Evolutionary conservation across 2,888 invertebrate genomes (phyloP).

Genomic region (Xestia ashworthii): DNA sequence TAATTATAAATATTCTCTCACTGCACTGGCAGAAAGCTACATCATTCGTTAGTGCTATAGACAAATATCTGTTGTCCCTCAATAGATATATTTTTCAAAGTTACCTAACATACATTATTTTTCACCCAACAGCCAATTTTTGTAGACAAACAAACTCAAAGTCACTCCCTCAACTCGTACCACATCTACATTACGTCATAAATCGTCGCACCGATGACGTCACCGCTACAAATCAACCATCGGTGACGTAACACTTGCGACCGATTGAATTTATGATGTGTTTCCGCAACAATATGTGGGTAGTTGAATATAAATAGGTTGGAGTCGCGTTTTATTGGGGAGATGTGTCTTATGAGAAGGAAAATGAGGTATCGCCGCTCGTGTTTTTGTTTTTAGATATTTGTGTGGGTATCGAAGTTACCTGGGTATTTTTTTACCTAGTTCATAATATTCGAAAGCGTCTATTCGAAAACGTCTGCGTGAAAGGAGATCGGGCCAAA

Average conservation of each 20-base stretch:
- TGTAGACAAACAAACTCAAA: conserved; percentile 41
- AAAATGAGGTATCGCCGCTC: conserved; percentile 12
- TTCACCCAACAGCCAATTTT: conserved; percentile 1
- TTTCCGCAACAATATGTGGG: conserved; percentile 62
- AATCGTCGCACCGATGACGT: conserved; percentile 62
- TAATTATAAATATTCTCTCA: no score
- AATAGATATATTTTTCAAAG: background rate
- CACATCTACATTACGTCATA: conserved; percentile 45
- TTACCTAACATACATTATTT: background rate
- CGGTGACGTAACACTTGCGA: conserved; percentile 62
- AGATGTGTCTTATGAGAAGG: conserved; percentile 30
- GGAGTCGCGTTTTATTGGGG: conserved; percentile 47
- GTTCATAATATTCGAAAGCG: background rate
- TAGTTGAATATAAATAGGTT: conserved; percentile 64
- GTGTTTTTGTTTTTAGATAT: conserved; percentile 11
- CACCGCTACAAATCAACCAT: conserved; percentile 65
- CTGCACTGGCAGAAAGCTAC: no score
- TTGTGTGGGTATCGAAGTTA: background rate
- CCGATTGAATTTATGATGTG: conserved; percentile 67
- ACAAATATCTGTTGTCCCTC: background rate
- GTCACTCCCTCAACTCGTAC: conserved; percentile 34
- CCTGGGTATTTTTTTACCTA: background rate
- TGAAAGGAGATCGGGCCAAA: no score
- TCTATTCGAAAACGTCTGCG: no score
- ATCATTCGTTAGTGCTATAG: no score